These are phyloP conservation scores for Apotomis capreana DNA, from an alignment of 2,888 invertebrate genomes.

Conservation along the genomic window DNA sequence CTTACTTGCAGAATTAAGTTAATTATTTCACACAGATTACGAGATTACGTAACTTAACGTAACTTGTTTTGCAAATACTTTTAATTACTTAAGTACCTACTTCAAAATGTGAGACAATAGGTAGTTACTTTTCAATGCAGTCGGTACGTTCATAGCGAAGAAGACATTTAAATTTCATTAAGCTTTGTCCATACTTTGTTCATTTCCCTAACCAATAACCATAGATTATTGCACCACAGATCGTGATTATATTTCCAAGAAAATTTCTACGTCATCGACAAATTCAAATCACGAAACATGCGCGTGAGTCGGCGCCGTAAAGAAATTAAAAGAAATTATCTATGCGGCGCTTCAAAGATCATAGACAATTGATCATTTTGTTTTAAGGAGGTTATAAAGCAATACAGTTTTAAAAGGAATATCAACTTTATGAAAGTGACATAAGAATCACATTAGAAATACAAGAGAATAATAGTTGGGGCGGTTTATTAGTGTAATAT, in stretches of 20 bases:
- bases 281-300: constrained; percentile 26
- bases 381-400: neutral
- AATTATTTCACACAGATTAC: too few relatives aligned
- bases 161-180: too few relatives aligned
- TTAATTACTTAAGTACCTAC: too few relatives aligned
- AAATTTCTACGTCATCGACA: constrained; percentile 26
- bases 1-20: too few relatives aligned
- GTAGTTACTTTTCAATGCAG: too few relatives aligned
- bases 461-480: too few relatives aligned
- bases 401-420: neutral
- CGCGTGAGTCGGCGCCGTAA: constrained; percentile 35
- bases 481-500: neutral
- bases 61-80: too few relatives aligned
- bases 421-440: accelerated
- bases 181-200: too few relatives aligned
- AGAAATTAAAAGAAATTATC: constrained; percentile 40
- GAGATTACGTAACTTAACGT: too few relatives aligned
- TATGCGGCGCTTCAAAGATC: constrained; percentile 36
- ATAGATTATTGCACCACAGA: neutral
- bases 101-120: too few relatives aligned
- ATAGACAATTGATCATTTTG: constrained; percentile 11
- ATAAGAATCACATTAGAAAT: neutral
- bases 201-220: too few relatives aligned
- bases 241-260: constrained; percentile 27
- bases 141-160: too few relatives aligned